Base-by-base conservation (phyloP, 2,113 vertebrate genomes). In the Orientallactaga bullata region DNA sequence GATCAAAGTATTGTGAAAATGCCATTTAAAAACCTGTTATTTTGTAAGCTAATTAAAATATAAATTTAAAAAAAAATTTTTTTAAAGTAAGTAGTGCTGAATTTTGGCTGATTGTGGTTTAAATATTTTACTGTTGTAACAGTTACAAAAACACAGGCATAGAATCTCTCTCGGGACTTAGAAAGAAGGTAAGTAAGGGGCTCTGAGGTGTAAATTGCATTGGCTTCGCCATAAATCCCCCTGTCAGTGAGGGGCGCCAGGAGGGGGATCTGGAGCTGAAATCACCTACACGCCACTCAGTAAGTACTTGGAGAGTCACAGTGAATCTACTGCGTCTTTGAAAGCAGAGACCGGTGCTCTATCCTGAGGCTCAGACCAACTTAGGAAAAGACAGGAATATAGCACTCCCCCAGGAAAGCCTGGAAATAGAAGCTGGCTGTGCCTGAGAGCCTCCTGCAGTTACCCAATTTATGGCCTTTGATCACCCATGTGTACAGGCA, bases 71-170 rank as follows among this genome's bases (percentile, higher is more conserved):
- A 69, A 69, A 35, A 13, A 51, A n/a, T n/a, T n/a, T n/a, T n/a
- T n/a, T n/a, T n/a, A n/a, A n/a, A n/a, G 18, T 51, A 39, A 82
- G 15, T 24, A 37, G 21, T 61, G 18, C 83, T 88, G 35, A 7
- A 1, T 92, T 83, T 82, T 78, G 72, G 72, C 12, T 28, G 35
- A 78, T 58, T 26, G 5, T 68, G 68, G 28, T 66, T 91, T 51
- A 83, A 88, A 51, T 87, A 63, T 91, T 89, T 94, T 51, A 80
- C 47, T 82, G 47, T 32, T 32, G 12, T 47, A 78, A 39, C 21
- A 65, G 63, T 78, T 78, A 37, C 51, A 51, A 85, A 87, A 90
- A 74, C 42, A 42, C n/a, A 63, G 17, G 13, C 65, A 74, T 7
- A 7, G 71, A 63, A 84, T 23, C n/a, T 28, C 28, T 65, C 58